A percentile compares a stretch with the other conserved stretches of the same genome.
These are phyloP conservation scores for Lissonota sp. DNA, from an alignment of 2,888 invertebrate genomes.

Conservation along the genomic window DNA sequence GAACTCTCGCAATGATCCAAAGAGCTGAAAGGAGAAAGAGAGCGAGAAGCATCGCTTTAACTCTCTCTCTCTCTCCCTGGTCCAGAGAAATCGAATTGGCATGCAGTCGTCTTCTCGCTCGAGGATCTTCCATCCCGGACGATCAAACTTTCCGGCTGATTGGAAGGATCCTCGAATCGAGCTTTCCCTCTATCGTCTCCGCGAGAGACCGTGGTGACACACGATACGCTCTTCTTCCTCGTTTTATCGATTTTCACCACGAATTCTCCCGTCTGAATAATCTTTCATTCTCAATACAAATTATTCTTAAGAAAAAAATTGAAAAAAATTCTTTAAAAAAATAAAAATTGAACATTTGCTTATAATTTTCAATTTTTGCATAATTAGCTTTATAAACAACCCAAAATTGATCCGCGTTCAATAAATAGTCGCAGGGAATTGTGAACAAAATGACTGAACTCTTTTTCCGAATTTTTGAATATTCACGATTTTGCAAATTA, in stretches of 20 bases:
- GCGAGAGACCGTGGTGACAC: conserved; percentile 32
- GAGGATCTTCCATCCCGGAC: conserved; percentile 56
- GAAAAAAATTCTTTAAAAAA: too few relatives aligned
- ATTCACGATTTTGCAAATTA: too few relatives aligned
- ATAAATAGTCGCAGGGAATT: too few relatives aligned
- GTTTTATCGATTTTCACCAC: conserved; percentile 20
- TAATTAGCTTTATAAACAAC: too few relatives aligned
- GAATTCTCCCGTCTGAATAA: conserved; percentile 9
- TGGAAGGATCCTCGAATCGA: conserved; percentile 63
- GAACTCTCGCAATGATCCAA: conserved; percentile 37
- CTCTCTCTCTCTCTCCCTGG: too few relatives aligned
- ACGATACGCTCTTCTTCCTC: conserved; percentile 47
- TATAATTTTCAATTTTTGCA: too few relatives aligned
- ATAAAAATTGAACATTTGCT: too few relatives aligned
- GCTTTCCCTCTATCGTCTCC: conserved; percentile 34
- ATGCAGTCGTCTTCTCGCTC: conserved; percentile 10
- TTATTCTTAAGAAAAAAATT: too few relatives aligned
- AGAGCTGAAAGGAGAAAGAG: conserved; percentile 1
- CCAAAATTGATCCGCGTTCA: too few relatives aligned
- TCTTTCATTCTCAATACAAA: too few relatives aligned
- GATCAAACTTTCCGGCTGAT: conserved; percentile 68
- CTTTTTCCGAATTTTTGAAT: too few relatives aligned
- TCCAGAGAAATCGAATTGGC: neutral
- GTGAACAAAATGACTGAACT: too few relatives aligned
- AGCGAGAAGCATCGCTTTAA: neutral